Evolutionary conservation across 2,888 invertebrate species (phyloP).

Genomic region (Hypomecis atomaria): DNA sequence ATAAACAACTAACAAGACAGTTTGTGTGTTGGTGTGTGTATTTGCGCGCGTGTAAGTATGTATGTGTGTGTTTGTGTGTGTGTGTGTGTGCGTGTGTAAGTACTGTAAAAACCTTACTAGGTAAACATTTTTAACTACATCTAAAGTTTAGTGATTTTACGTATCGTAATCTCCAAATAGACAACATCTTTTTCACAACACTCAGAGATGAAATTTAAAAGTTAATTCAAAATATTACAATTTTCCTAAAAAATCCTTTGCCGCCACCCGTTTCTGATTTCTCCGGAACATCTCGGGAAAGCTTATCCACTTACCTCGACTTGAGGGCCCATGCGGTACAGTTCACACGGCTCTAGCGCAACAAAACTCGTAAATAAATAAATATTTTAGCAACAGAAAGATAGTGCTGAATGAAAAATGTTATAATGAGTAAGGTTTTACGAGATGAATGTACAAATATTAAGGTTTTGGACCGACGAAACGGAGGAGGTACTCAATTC

Average conservation of each 20-base stretch:
- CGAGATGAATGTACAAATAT: too few relatives aligned
- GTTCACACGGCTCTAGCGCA: slow-evolving; percentile 10
- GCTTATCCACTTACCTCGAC: slow-evolving; percentile 17
- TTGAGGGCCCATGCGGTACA: slow-evolving; percentile 4
- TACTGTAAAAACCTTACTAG: too few relatives aligned
- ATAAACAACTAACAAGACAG: too few relatives aligned
- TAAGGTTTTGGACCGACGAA: too few relatives aligned
- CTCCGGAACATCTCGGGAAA: slow-evolving; percentile 11
- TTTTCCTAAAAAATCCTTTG: not conserved
- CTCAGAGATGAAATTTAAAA: not conserved
- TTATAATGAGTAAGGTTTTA: not conserved
- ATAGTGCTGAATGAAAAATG: not conserved
- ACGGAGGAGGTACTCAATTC: too few relatives aligned
- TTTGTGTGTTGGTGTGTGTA: too few relatives aligned
- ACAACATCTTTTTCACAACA: not conserved
- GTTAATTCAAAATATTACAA: slow-evolving; percentile 7
- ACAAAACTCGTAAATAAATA: slow-evolving; percentile 9
- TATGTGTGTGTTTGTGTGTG: too few relatives aligned
- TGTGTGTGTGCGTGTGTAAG: too few relatives aligned
- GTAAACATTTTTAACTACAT: too few relatives aligned
- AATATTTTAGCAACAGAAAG: not conserved
- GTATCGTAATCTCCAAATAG: not conserved
- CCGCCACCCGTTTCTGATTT: slow-evolving; percentile 12
- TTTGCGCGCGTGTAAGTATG: too few relatives aligned
- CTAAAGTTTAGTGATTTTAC: too few relatives aligned